Percentiles rank a stretch among this genome's conserved stretches.
phyloP scores from a whole-genome alignment of 1,140 invertebrate species.

The Wiebesia pumilae region DNA sequence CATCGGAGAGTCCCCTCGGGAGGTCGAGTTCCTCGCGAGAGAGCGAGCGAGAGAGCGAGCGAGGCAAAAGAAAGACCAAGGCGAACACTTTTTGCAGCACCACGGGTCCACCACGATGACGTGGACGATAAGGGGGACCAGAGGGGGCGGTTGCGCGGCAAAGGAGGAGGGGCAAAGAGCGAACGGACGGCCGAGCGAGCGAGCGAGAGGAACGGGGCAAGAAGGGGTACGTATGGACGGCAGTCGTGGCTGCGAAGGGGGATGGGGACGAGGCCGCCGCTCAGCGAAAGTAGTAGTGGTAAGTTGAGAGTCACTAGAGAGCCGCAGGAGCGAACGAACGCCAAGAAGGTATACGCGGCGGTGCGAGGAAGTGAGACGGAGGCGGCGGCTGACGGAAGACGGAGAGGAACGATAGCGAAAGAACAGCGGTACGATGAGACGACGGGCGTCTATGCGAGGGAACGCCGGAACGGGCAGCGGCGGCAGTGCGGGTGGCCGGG shows the following conservation, averaged over 20 bases:
- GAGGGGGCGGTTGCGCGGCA: constrained; percentile 25
- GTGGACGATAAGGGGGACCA: constrained; percentile 50
- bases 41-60: neutral
- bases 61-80: constrained; percentile 27
- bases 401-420: constrained; percentile 29
- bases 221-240: constrained; percentile 36
- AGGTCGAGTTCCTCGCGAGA: constrained; percentile 25
- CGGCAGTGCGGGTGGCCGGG: neutral
- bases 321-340: constrained; percentile 49
- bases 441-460: constrained; percentile 44
- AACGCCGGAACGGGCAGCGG: constrained; percentile 6
- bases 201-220: constrained; percentile 13
- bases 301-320: constrained; percentile 66
- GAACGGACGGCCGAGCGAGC: neutral
- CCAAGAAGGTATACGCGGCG: neutral
- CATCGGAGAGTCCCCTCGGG: constrained; percentile 45
- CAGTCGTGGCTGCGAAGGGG: neutral
- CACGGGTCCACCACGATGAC: constrained; percentile 51
- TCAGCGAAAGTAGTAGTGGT: constrained; percentile 51
- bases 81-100: constrained; percentile 50
- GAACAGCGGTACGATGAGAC: constrained; percentile 52
- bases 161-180: neutral
- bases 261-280: constrained; percentile 21
- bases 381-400: constrained; percentile 19
- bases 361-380: constrained; percentile 43